Conservation (phyloP, 2,888 invertebrate genomes). For the Phalera bucephala region DNA sequence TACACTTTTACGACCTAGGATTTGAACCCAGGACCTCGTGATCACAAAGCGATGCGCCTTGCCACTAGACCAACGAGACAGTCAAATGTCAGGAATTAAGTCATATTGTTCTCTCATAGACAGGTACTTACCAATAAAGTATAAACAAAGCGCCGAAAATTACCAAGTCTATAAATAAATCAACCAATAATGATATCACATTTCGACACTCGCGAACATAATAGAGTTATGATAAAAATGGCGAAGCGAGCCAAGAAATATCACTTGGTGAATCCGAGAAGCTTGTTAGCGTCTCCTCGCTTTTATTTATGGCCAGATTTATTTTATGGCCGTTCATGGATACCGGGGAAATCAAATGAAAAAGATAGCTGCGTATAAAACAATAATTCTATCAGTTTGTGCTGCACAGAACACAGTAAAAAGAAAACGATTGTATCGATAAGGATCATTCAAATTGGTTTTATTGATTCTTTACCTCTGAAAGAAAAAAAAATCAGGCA, state of each 20-base stretch:
- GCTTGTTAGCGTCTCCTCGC: slow-evolving; percentile 79
- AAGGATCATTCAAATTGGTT: slow-evolving; percentile 16
- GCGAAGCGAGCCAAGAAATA: slow-evolving; percentile 72
- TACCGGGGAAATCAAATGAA: slow-evolving; percentile 61
- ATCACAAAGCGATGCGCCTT: too few species aligned
- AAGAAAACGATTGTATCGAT: slow-evolving; percentile 9
- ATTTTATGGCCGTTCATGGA: slow-evolving; percentile 75
- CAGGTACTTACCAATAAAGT: too few species aligned
- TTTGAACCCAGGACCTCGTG: too few species aligned
- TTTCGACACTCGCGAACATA: slow-evolving; percentile 74
- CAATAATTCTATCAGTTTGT: slow-evolving; percentile 52
- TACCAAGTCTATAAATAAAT: slow-evolving; percentile 50
- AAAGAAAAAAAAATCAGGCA: too few species aligned
- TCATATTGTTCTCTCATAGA: too few species aligned
- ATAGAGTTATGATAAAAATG: slow-evolving; percentile 81
- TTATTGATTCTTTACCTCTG: too few species aligned
- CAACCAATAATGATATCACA: slow-evolving; percentile 65
- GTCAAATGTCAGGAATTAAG: too few species aligned
- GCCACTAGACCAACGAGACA: too few species aligned
- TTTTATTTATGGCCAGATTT: slow-evolving; percentile 83
- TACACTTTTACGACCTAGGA: too few species aligned
- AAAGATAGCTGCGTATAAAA: slow-evolving; percentile 50
- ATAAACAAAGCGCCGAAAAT: too few species aligned
- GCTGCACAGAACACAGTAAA: slow-evolving; percentile 13
- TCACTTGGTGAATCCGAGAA: slow-evolving; percentile 79